Evolutionary conservation across 2,797 vertebrate species (phyloP), one percentile per base, ranked within the genome.

Genomic region (Leptatherina wallacei): DNA sequence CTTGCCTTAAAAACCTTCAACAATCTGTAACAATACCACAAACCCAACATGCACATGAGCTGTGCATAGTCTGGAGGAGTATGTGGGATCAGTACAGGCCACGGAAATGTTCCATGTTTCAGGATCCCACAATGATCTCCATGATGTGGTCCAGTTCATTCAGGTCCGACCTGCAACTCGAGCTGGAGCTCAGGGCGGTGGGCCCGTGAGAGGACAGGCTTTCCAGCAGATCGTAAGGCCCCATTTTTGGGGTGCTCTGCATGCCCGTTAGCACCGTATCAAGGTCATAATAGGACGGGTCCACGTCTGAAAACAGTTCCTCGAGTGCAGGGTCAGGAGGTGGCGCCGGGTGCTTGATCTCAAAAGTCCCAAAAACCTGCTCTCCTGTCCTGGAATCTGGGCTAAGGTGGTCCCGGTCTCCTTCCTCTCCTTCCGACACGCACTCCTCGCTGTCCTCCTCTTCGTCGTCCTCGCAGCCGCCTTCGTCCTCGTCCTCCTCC

Each of bases 61-160:
- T 85, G 90, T 90, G 91, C 88, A 92, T 84, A 86, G 86, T 88
- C 88, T 85, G 88, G 56, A 61, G 77, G 73, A 91, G 92, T 89
- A 84, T 86, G 75, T 76, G 84, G 82, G 81, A 64, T 78, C 79
- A 59, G 71, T 61, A 57, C 78, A 72, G 82, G 77, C 76, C 77
- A 63, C 35, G 72, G 77, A 40, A 83, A 82, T 62, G 77, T 81
- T 59, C 61, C 64, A 64, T 27, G 65, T 84, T 87, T 97, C 95
- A 98, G 77, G 97, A 97, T 73, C 96, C 97, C 84, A 98, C 97
- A 71, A 98, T 95, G 86, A 98, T 98, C 93, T 97, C 97, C 88
- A 98, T 96, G 89, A 98, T 96, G 89, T 97, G 97, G 92, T 98
- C 97, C 86, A 97, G 95, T 93, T 98, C 97, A 0, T 96, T 96